Conservation (phyloP, 2,888 invertebrate genomes). For the Rhabditoides inermis region DNA sequence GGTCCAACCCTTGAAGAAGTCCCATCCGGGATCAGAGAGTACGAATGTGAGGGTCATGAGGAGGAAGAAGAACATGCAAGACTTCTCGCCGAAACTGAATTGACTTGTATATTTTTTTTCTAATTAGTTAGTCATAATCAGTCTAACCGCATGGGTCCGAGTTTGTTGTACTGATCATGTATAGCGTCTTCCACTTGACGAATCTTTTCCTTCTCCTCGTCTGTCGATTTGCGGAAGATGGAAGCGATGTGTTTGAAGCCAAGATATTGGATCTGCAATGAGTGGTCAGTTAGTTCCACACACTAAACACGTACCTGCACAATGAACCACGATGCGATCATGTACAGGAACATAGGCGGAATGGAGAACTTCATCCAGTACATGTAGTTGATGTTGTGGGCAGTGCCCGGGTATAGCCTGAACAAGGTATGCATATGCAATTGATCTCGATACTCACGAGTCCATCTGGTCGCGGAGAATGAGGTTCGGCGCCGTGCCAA, state of each 20-base stretch:
- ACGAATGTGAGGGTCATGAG: slow-evolving; percentile 26
- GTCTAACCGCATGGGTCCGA: slow-evolving; percentile 31
- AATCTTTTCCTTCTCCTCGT: slow-evolving; percentile 17
- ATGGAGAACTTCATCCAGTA: slow-evolving; percentile 40
- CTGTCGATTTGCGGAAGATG: slow-evolving; percentile 20
- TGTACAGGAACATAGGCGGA: slow-evolving; percentile 37
- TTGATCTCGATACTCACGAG: too few species aligned
- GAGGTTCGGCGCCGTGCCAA: slow-evolving; percentile 35
- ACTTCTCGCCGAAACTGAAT: slow-evolving; percentile 33
- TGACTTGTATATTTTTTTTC: too few species aligned
- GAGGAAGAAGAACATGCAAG: slow-evolving; percentile 24
- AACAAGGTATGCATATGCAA: too few species aligned
- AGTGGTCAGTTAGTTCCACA: not conserved
- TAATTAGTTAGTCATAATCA: too few species aligned
- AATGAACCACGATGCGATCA: slow-evolving; percentile 37
- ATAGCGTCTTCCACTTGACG: slow-evolving; percentile 4
- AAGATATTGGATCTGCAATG: slow-evolving; percentile 26
- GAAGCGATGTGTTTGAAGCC: slow-evolving; percentile 22
- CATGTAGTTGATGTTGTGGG: slow-evolving; percentile 21
- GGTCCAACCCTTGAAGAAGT: slow-evolving; percentile 6
- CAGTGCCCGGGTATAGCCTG: slow-evolving; percentile 5
- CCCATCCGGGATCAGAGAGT: slow-evolving; percentile 11
- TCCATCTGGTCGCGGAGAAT: slow-evolving; percentile 24
- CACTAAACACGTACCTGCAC: slow-evolving; percentile 15
- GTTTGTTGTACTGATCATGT: slow-evolving; percentile 15